Conservation (phyloP, 2,888 invertebrate genomes). For the Apodemia duryi region DNA sequence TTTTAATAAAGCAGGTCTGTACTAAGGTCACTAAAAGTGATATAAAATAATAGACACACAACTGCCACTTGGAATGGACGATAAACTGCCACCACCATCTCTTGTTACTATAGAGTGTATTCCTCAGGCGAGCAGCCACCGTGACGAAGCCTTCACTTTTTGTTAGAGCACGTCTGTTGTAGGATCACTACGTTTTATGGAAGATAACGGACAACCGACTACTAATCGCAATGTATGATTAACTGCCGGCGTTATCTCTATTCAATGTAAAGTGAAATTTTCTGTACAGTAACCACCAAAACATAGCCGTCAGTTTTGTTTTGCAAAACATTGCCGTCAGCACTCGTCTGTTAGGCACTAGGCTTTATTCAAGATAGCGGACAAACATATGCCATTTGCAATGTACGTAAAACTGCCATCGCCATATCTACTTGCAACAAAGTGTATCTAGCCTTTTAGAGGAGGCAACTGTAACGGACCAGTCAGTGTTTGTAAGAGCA, state of each 20-base stretch:
- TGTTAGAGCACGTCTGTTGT: not conserved
- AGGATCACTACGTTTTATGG: not conserved
- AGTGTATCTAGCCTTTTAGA: not conserved
- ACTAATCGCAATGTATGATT: not conserved
- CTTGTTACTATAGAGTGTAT: not conserved
- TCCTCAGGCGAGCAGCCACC: not conserved
- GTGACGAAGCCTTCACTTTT: not conserved
- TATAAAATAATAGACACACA: not conserved
- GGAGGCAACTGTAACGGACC: not conserved
- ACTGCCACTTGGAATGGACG: no score
- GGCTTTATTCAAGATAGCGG: no score
- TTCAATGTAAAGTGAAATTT: not conserved
- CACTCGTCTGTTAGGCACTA: no score
- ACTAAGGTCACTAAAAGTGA: not conserved
- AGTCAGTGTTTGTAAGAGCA: not conserved
- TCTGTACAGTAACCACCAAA: not conserved
- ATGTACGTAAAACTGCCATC: not conserved
- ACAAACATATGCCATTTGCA: no score
- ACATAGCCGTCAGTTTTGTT: not conserved
- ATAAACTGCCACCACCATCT: not conserved
- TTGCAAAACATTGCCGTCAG: not conserved
- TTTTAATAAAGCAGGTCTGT: not conserved
- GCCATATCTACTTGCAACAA: not conserved
- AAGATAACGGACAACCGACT: not conserved
- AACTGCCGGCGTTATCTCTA: not conserved